A percentile compares a stretch with the other conserved stretches of the same genome.
Conservation (phyloP, 2,113 vertebrate genomes). For the Cercopithecus mona region DNA sequence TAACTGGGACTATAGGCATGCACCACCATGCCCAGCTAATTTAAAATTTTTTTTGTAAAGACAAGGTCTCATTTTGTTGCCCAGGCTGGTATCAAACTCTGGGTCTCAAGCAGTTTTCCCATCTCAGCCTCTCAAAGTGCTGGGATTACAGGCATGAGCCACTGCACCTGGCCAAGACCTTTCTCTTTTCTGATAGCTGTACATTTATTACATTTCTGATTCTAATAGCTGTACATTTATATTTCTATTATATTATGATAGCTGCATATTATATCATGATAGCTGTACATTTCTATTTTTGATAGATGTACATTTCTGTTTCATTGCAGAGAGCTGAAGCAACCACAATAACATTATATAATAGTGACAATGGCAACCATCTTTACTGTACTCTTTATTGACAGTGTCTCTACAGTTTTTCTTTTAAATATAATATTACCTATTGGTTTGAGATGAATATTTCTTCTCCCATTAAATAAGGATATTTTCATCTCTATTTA, state of each 20-base stretch:
- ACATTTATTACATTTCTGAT: not conserved
- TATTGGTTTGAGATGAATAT: not conserved
- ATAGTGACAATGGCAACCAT: not conserved
- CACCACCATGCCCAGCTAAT: too few species aligned
- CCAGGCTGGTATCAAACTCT: too few species aligned
- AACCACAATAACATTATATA: not conserved
- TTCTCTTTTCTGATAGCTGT: not conserved
- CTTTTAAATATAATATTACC: not conserved
- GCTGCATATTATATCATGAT: not conserved
- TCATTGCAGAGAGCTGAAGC: not conserved
- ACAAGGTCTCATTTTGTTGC: too few species aligned
- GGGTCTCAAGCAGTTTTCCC: too few species aligned
- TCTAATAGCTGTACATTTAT: not conserved
- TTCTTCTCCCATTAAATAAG: conserved; percentile 24
- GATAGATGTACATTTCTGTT: too few species aligned
- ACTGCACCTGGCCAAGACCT: not conserved
- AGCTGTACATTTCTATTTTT: not conserved
- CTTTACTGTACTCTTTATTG: not conserved
- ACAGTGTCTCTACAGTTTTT: not conserved
- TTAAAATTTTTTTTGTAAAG: too few species aligned
- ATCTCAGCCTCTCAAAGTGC: too few species aligned
- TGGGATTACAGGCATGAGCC: too few species aligned
- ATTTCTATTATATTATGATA: not conserved
- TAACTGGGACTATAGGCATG: too few species aligned
- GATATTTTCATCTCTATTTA: conserved; percentile 53